These are phyloP conservation scores for Gibbula magus DNA, from an alignment of 2,888 invertebrate genomes.

Conservation along the genomic window DNA sequence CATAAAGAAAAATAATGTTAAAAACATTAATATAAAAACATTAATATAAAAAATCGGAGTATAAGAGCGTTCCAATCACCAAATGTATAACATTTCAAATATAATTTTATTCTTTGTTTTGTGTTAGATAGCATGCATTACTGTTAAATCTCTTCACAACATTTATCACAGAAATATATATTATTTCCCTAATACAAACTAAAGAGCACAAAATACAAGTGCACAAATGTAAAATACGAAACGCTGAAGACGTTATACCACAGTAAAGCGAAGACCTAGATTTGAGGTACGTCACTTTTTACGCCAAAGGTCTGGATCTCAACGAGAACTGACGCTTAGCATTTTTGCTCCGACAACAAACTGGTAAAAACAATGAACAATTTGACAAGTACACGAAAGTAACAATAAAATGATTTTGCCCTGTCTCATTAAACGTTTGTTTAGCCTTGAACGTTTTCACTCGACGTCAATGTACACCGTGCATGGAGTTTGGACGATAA, in stretches of 20 bases:
- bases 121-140: no score
- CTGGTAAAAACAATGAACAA: background rate
- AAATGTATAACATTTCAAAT: no score
- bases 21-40: no score
- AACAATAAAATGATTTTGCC: background rate
- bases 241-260: background rate
- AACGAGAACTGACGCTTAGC: background rate
- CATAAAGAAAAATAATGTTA: no score
- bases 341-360: background rate
- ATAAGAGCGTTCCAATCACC: no score
- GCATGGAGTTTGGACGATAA: background rate
- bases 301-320: background rate
- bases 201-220: no score
- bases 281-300: background rate
- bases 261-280: background rate
- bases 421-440: constrained; percentile 15
- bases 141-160: no score
- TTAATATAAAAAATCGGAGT: no score
- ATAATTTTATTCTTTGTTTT: no score
- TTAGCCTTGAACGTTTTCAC: background rate
- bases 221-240: no score
- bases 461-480: background rate
- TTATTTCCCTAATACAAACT: no score
- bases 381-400: constrained; percentile 6
- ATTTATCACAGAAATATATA: no score